Conservation (phyloP, 2,888 invertebrate species). For the Plebejus anna region DNA sequence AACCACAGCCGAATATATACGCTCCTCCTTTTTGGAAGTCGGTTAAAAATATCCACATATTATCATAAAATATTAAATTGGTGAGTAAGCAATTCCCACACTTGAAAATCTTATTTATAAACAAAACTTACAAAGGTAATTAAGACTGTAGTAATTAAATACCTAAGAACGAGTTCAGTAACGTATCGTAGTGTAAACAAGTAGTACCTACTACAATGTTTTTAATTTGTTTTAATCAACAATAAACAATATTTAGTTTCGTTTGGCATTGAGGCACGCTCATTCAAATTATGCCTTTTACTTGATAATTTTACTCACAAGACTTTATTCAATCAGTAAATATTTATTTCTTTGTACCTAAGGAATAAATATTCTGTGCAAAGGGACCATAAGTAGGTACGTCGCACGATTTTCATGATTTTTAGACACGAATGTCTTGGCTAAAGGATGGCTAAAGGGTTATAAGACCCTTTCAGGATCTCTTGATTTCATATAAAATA, state of each 20-base stretch:
- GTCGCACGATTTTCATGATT: too few relatives aligned
- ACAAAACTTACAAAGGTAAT: not conserved
- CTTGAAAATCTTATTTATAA: not conserved
- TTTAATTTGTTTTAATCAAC: slow-evolving; percentile 1
- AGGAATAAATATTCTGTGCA: too few relatives aligned
- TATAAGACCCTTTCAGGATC: too few relatives aligned
- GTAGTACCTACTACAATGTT: slow-evolving; percentile 5
- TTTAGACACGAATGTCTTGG: too few relatives aligned
- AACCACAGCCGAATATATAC: too few relatives aligned
- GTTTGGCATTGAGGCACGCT: slow-evolving; percentile 16
- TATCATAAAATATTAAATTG: not conserved
- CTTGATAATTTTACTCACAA: too few relatives aligned
- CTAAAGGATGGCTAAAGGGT: too few relatives aligned
- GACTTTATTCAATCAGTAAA: too few relatives aligned
- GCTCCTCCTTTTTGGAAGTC: not conserved
- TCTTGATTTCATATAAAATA: too few relatives aligned
- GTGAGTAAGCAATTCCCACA: not conserved
- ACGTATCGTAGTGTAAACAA: not conserved
- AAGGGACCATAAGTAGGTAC: too few relatives aligned
- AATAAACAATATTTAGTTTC: slow-evolving; percentile 11
- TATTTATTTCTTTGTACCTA: too few relatives aligned
- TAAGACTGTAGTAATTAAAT: slow-evolving; percentile 20
- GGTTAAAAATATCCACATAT: too few relatives aligned
- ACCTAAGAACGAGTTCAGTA: not conserved
- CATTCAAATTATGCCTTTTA: slow-evolving; percentile 12